Evolutionary conservation across 2,113 vertebrate genomes (phyloP).

Genomic region (Heterocephalus glaber): DNA sequence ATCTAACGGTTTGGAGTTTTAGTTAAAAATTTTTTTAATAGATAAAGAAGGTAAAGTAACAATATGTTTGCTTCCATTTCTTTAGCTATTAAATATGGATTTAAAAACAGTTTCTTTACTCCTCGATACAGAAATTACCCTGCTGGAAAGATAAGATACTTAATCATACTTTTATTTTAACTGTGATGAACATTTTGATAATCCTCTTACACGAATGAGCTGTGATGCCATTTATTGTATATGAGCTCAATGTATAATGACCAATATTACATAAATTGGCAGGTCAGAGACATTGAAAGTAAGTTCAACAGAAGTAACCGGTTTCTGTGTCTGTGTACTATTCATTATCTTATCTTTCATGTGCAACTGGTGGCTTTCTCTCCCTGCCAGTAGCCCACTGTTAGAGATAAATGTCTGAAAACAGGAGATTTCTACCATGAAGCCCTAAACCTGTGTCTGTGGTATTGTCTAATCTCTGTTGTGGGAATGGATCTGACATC

Average conservation of each 20-base stretch:
- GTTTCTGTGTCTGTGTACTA: not conserved
- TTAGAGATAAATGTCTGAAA: slow-evolving; percentile 67
- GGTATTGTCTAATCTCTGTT: slow-evolving; percentile 45
- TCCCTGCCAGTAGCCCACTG: slow-evolving; percentile 55
- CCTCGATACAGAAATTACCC: not conserved
- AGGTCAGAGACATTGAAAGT: accelerated
- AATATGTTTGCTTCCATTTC: not conserved
- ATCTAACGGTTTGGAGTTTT: not conserved
- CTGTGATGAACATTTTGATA: not conserved
- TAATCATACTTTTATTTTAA: not conserved
- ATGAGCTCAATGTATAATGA: accelerated
- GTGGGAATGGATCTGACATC: slow-evolving; percentile 49
- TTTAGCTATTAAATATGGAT: not conserved
- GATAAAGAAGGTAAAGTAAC: not conserved
- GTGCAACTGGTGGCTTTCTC: not conserved
- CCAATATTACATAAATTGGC: not conserved
- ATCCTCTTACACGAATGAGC: not conserved
- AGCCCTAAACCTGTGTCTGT: slow-evolving; percentile 68
- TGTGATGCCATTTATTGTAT: not conserved
- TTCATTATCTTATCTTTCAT: not conserved
- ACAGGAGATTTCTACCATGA: not conserved
- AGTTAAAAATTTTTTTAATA: not conserved
- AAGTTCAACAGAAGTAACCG: not conserved
- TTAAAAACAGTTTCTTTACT: not conserved
- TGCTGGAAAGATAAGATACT: not conserved